Base-by-base conservation (phyloP, 2,113 vertebrate species). In the Saguinus imperator region DNA sequence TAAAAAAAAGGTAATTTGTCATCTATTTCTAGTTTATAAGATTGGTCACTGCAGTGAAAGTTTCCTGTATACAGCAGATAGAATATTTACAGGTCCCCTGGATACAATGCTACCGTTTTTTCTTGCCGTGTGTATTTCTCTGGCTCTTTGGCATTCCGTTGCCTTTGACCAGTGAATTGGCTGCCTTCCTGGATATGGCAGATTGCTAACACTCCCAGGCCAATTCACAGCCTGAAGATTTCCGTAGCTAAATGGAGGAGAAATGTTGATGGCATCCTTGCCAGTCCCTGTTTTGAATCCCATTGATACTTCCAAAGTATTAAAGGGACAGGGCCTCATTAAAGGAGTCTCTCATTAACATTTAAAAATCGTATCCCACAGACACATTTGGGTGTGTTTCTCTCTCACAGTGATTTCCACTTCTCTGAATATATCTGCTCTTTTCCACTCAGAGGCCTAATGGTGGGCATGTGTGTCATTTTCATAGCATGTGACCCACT, bases 141-240 rank as follows among this genome's bases (percentile, higher is more conserved):
- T 35, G 81, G 16, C 64, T 93, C 18, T 16, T 91, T 61, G 84
- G 92, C 40, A 35, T 48, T 55, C 70, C 29, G 76, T 75, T 37
- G 43, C n/a, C 82, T 94, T 93, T 96, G 66, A 76, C 72, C 58
- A 37, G 89, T 40, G 37, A 73, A 20, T 70, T 87, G 73, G 82
- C 82, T 37, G 35, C 43, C 61, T 91, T 93, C 48, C 68, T 87
- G 55, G 12, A 3, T 45, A 25, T 87, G 75, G 68, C 92, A 96
- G 79, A 75, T 94, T 83, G 87, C 87, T 91, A 32, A 50, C 43
- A 84, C 64, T 93, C 21, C 68, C 80, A 89, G 94, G 77, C 89
- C 94, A 95, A 43, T 73, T 95, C 89, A 86, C 55, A 89, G 79
- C 43, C 92, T 92, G 50, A 93, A 57, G 66, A 68, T 35, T 83